Percentiles rank a stretch among this genome's conserved stretches.
Conservation (phyloP, 2,113 vertebrate genomes). For the Oncorhynchus gorbuscha region DNA sequence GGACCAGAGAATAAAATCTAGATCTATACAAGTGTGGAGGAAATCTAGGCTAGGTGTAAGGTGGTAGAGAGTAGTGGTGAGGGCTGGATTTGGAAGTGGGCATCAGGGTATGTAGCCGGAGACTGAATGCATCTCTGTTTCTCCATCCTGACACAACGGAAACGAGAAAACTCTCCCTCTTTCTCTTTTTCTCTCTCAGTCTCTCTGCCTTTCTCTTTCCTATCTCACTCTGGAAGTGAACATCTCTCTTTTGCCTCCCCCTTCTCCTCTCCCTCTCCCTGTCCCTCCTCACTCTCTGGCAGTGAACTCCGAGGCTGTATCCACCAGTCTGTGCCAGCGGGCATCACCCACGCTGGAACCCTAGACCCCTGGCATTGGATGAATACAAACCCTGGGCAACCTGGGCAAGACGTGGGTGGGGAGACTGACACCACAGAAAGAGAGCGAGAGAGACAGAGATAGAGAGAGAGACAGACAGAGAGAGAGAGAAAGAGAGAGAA, state of each 20-base stretch:
- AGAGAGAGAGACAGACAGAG: not conserved
- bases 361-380: conserved; percentile 16
- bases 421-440: not conserved
- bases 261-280: not conserved
- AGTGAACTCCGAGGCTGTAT: conserved; percentile 28
- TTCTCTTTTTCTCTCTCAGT: not conserved
- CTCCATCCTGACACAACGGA: conserved; percentile 2
- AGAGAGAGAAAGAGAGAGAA: too few relatives aligned
- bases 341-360: conserved; percentile 20
- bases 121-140: conserved; percentile 9
- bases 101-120: not conserved
- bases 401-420: conserved; percentile 12
- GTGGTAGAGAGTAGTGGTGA: too few relatives aligned
- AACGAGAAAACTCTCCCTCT: not conserved
- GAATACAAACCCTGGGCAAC: conserved; percentile 30
- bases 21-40: too few relatives aligned
- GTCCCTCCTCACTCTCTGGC: conserved; percentile 16
- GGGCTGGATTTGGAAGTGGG: too few relatives aligned
- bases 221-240: conserved; percentile 14
- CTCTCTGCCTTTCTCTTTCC: not conserved
- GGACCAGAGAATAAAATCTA: too few relatives aligned
- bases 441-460: not conserved
- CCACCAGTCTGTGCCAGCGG: conserved; percentile 21
- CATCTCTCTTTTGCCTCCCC: not conserved
- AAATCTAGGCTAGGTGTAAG: too few relatives aligned